Percentiles rank a stretch among this genome's conserved stretches.
phyloP scores from a whole-genome alignment of 2,888 invertebrate species.

The Aphidius colemani region DNA sequence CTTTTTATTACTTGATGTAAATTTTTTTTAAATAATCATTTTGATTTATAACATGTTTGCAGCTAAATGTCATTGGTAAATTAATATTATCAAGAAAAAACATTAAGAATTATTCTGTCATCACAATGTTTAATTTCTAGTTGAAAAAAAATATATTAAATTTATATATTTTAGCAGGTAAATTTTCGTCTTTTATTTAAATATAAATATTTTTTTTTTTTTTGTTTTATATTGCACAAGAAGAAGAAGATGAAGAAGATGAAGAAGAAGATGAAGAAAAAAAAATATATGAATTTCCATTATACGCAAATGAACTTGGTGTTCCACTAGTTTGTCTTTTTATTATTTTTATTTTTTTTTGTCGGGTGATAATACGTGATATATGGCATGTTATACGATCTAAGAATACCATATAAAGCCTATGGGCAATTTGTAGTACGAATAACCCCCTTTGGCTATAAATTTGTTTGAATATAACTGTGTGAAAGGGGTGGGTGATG shows the following conservation, averaged over 20 bases:
- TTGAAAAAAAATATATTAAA: too few relatives aligned
- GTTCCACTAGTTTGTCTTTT: slow-evolving; percentile 23
- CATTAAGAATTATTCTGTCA: too few relatives aligned
- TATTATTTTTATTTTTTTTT: background rate
- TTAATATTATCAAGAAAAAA: too few relatives aligned
- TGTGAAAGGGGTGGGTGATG: slow-evolving; percentile 19
- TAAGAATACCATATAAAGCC: slow-evolving; percentile 40
- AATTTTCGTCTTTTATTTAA: too few relatives aligned
- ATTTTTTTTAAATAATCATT: too few relatives aligned
- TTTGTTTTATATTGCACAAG: background rate
- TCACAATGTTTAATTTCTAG: too few relatives aligned
- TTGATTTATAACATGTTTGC: too few relatives aligned
- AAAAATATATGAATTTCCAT: too few relatives aligned
- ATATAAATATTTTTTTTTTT: too few relatives aligned
- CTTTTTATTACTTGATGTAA: too few relatives aligned
- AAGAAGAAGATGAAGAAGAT: background rate
- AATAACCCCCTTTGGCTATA: slow-evolving; percentile 37
- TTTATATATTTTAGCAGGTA: too few relatives aligned
- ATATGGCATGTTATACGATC: slow-evolving; percentile 40
- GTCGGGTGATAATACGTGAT: slow-evolving; percentile 39
- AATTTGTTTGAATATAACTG: slow-evolving; percentile 37
- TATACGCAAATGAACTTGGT: slow-evolving; percentile 20
- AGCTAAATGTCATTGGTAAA: too few relatives aligned
- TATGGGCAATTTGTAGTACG: slow-evolving; percentile 41
- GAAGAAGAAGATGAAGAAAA: background rate